phyloP scores from a whole-genome alignment of 1,140 invertebrate genomes.

The Drosophila sucinea region DNA sequence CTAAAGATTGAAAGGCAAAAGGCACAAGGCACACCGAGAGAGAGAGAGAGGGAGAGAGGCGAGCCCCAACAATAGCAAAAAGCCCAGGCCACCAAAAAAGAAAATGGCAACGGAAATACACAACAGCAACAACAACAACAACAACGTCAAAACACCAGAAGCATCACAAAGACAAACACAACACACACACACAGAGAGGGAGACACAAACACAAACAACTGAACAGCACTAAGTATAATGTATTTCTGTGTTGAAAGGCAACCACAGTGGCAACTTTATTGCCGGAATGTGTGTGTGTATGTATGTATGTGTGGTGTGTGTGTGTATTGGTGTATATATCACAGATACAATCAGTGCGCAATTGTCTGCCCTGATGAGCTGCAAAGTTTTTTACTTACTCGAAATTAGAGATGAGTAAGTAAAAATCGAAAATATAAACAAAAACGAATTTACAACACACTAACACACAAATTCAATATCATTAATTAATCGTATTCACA shows the following conservation, averaged over 20 bases:
- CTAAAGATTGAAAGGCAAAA: constrained; percentile 64
- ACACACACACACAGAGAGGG: constrained; percentile 21
- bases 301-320: constrained; percentile 5
- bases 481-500: no score
- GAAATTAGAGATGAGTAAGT: constrained; percentile 13
- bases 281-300: constrained; percentile 33
- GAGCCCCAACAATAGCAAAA: constrained; percentile 39
- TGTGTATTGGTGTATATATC: constrained; percentile 37
- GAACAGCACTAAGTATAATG: constrained; percentile 71
- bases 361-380: constrained; percentile 79
- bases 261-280: constrained; percentile 73
- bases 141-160: constrained; percentile 23
- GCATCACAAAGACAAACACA: constrained; percentile 38
- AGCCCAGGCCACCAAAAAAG: constrained; percentile 9
- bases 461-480: no score
- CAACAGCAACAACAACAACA: constrained; percentile 36
- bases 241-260: constrained; percentile 70
- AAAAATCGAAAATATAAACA: not conserved
- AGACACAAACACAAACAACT: constrained; percentile 31
- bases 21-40: not conserved
- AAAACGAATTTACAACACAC: not conserved
- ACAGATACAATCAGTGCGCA: constrained; percentile 77
- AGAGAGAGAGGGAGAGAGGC: not conserved
- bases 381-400: constrained; percentile 17
- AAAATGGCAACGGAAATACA: constrained; percentile 54